Evolutionary conservation across 2,113 vertebrate species (phyloP).

Genomic region (Piprites chloris): DNA sequence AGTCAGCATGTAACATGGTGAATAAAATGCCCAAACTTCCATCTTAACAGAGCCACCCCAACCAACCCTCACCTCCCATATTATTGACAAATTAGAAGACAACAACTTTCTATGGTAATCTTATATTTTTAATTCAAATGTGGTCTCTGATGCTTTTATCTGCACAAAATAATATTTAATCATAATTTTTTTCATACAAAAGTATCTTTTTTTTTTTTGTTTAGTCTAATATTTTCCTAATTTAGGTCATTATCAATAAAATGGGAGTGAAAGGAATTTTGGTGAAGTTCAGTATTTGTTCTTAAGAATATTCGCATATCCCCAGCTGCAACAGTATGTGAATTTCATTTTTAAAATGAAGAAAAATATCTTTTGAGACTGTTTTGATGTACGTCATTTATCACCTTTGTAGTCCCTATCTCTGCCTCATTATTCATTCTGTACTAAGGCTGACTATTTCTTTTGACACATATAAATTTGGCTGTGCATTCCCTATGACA

Average conservation of each 20-base stretch:
- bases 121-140: neutral
- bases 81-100: neutral
- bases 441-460: neutral
- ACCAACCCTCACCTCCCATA: accelerated
- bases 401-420: neutral
- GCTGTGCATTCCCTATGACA: neutral
- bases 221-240: neutral
- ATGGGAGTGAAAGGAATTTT: neutral
- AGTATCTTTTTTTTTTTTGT: neutral
- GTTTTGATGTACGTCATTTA: neutral
- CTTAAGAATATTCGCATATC: neutral
- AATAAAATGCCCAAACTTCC: neutral
- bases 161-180: neutral
- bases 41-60: neutral
- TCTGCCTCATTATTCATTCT: neutral
- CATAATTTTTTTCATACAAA: neutral
- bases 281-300: neutral
- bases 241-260: neutral
- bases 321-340: neutral
- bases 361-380: neutral
- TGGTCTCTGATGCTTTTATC: neutral
- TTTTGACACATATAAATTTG: neutral
- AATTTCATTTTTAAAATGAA: neutral
- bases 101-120: neutral
- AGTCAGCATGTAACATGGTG: neutral